Base-by-base conservation (phyloP, 92 coral and sea anemone genomes). In the Phenganax stokvisi region DNA sequence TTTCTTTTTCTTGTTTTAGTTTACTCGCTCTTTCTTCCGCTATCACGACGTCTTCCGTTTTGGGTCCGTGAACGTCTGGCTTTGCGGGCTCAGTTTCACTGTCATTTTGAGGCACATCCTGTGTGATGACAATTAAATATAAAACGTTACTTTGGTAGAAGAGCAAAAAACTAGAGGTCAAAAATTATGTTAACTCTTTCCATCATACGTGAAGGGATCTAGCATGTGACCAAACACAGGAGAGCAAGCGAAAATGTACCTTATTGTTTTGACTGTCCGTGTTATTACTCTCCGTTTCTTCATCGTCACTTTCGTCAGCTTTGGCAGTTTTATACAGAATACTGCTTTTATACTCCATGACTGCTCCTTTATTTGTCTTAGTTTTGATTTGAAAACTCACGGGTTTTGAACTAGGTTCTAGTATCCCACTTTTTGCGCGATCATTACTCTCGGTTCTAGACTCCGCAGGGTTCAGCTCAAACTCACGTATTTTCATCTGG, bases 361-460 rank as follows among this genome's bases (percentile, higher is more conserved):
- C 92, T 25, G 97, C 91, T 74, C 88, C 90, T 83, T 89, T 88
- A 30, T 72, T 63, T 54, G 90, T 97, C 66, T 92, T 94, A 57
- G 91, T 77, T 77, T 89, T 92, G 65, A 94, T 88, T n/a, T 97
- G 92, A 89, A 94, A 94, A 73, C 98, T 92, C 15, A 94, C 91
- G 3, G 97, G 92, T 51, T 87, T 92, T 87, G 31, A 44, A 76
- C 78, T 62, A 7, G 82, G 83, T 61, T 80, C 75, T 58, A 54
- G 77, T 84, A 59, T 12, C 82, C 88, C 57, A 69, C 68, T 77
- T 81, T 85, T 88, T 75, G 76, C 62, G n/a, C 20, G 20, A 20
- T 37, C 58, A 44, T 10, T 29, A 27, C 61, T 27, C 59, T 44
- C 16, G 20, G 28, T 76, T 2, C 55, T 28, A 28, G 59, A n/a